Percentiles rank a stretch among this genome's conserved stretches.
These are phyloP conservation scores for Acanthosepion lycidas DNA, from an alignment of 2,888 invertebrate species.

Conservation along the genomic window DNA sequence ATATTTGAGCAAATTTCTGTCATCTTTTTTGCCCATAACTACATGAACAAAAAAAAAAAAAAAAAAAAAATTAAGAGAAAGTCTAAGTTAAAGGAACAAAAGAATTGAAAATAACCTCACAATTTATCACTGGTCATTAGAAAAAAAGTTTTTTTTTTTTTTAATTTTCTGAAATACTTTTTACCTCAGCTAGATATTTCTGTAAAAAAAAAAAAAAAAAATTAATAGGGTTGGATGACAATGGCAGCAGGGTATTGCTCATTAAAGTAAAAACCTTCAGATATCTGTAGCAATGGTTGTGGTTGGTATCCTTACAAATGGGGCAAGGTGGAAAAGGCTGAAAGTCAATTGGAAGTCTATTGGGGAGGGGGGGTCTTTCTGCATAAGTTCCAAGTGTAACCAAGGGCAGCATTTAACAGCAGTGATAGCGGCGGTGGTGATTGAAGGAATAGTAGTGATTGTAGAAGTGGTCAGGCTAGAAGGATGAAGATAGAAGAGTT, in stretches of 20 bases:
- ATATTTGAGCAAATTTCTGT: neutral
- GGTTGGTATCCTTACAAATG: neutral
- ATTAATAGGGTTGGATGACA: neutral
- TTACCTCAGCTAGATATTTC: no score
- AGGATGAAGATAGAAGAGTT: neutral
- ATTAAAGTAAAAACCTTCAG: neutral
- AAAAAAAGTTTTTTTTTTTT: no score
- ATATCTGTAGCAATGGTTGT: neutral
- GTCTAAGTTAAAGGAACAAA: no score
- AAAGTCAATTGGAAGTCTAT: neutral
- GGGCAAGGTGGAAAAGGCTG: neutral
- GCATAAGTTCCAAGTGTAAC: neutral
- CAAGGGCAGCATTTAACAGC: neutral
- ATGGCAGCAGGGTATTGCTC: neutral
- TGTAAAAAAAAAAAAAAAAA: no score
- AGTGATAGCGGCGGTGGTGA: neutral
- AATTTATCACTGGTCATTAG: no score
- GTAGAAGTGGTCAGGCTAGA: slow-evolving; percentile 36
- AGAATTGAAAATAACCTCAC: no score
- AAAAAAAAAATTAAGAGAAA: neutral
- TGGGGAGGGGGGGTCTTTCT: neutral
- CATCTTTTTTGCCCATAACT: neutral
- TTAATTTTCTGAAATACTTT: no score
- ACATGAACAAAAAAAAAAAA: neutral
- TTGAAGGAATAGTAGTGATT: neutral